A percentile compares a stretch with the other conserved stretches of the same genome.
Evolutionary conservation across 1,140 invertebrate genomes (phyloP).

Genomic region (Drosophila prosaltans): DNA sequence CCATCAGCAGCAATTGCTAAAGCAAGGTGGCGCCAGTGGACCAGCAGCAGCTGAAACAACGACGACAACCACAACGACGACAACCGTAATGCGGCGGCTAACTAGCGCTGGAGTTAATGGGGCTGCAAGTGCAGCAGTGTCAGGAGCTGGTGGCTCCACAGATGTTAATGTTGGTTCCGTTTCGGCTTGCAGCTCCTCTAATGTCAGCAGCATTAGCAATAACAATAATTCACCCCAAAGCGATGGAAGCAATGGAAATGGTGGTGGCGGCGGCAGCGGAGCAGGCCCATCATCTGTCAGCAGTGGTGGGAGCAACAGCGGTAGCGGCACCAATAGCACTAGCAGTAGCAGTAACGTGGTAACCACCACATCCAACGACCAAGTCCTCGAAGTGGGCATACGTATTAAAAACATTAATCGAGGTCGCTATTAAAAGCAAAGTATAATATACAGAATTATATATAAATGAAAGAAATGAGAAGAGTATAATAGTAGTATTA

Average conservation of each 20-base stretch:
- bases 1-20: slow-evolving; percentile 66
- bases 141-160: slow-evolving; percentile 9
- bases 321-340: slow-evolving; percentile 39
- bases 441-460: neutral
- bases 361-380: slow-evolving; percentile 43
- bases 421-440: slow-evolving; percentile 55
- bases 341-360: slow-evolving; percentile 29
- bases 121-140: neutral
- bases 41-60: slow-evolving; percentile 63
- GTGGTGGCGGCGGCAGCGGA: neutral
- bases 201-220: slow-evolving; percentile 49
- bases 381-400: slow-evolving; percentile 78
- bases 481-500: slow-evolving; percentile 3
- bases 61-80: slow-evolving; percentile 68
- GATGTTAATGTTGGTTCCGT: slow-evolving; percentile 28
- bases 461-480: neutral
- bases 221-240: slow-evolving; percentile 75
- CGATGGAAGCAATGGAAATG: slow-evolving; percentile 69
- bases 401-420: slow-evolving; percentile 80
- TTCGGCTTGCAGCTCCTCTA: slow-evolving; percentile 20
- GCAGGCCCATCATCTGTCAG: slow-evolving; percentile 7
- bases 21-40: slow-evolving; percentile 34
- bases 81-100: slow-evolving; percentile 61
- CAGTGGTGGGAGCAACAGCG: slow-evolving; percentile 29
- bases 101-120: slow-evolving; percentile 20